These are phyloP conservation scores for Ptilonorhynchus violaceus DNA, from an alignment of 2,113 vertebrate genomes.

Conservation along the genomic window DNA sequence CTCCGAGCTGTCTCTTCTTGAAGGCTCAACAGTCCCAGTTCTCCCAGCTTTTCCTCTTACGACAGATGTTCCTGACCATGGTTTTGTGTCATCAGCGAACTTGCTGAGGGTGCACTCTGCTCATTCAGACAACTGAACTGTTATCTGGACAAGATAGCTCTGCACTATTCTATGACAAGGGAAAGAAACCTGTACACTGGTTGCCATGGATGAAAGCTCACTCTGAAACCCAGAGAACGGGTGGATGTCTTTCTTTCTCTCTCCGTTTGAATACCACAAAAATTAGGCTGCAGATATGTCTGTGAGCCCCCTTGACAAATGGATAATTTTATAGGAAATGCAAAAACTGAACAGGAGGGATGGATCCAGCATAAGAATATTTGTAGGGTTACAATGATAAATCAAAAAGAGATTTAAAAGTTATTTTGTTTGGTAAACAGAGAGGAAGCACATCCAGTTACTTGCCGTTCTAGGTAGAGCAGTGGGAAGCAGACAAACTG, in stretches of 20 bases:
- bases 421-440: background rate
- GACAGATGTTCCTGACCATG: background rate
- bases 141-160: background rate
- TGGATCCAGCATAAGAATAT: background rate
- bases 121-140: background rate
- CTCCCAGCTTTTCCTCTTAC: background rate
- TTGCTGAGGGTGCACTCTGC: background rate
- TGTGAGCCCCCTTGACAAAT: background rate
- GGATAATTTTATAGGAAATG: background rate
- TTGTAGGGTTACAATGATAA: background rate
- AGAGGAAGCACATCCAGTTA: background rate
- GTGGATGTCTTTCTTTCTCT: background rate
- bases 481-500: background rate
- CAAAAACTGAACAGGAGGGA: background rate
- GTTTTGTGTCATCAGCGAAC: background rate
- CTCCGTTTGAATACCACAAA: background rate
- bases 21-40: background rate
- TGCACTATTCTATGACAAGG: background rate
- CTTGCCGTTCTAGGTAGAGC: background rate
- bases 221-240: background rate
- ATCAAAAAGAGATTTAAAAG: background rate
- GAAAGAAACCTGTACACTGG: background rate
- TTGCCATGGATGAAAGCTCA: accelerated
- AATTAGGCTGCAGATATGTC: background rate
- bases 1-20: accelerated